Conservation (phyloP, 2,797 vertebrate species). For the Tarsius wallacei region DNA sequence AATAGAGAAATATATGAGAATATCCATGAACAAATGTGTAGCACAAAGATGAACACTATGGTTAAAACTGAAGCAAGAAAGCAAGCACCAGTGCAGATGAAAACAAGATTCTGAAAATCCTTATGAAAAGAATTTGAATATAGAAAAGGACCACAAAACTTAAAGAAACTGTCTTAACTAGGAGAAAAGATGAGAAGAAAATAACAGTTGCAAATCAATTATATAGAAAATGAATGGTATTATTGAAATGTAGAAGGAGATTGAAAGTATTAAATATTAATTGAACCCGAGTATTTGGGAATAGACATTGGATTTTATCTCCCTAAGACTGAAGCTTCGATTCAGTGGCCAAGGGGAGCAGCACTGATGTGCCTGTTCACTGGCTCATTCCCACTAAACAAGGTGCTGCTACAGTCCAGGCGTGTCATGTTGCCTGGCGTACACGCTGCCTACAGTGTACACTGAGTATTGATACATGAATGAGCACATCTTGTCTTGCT, state of each 20-base stretch:
- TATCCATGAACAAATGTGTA: rapidly evolving
- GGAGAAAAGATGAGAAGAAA: no score
- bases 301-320: background rate
- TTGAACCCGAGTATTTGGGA: background rate
- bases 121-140: background rate
- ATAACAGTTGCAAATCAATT: rapidly evolving
- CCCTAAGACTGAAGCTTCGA: background rate
- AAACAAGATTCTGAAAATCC: no score
- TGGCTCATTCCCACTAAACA: no score
- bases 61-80: background rate
- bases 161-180: background rate
- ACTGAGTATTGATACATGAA: background rate
- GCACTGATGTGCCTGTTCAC: background rate
- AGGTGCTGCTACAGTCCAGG: rapidly evolving
- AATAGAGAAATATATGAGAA: rapidly evolving
- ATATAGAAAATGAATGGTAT: rapidly evolving
- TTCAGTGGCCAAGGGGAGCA: background rate
- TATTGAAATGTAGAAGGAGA: rapidly evolving
- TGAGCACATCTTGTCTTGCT: background rate
- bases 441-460: rapidly evolving
- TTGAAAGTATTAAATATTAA: background rate
- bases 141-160: background rate
- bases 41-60: rapidly evolving
- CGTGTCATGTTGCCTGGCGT: rapidly evolving
- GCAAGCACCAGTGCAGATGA: no score